Percentiles rank a stretch among this genome's conserved stretches.
These are phyloP conservation scores for Nesogale talazaci DNA, from an alignment of 2,113 vertebrate genomes.

Conservation along the genomic window DNA sequence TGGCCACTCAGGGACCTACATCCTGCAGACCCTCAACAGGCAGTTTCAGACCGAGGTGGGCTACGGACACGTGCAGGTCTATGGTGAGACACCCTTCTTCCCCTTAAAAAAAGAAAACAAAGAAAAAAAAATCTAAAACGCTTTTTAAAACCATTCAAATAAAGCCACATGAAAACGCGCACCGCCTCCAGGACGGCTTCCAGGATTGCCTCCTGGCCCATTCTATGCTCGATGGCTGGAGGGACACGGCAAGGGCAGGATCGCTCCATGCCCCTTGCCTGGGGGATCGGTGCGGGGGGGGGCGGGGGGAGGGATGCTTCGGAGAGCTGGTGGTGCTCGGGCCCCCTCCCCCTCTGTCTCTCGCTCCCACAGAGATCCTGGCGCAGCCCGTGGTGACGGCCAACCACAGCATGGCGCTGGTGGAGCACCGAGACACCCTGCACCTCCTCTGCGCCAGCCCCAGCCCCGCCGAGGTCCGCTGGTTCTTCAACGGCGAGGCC, in stretches of 20 bases:
- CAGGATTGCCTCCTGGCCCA: slow-evolving; percentile 18
- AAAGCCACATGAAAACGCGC: neutral
- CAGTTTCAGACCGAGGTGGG: slow-evolving; percentile 81
- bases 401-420: slow-evolving; percentile 68
- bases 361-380: slow-evolving; percentile 76
- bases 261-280: neutral
- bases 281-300: neutral
- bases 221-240: neutral
- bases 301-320: too few species aligned
- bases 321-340: slow-evolving; percentile 60
- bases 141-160: too few species aligned
- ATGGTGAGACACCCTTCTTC: slow-evolving; percentile 74
- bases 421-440: slow-evolving; percentile 78
- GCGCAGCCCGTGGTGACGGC: slow-evolving; percentile 66
- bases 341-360: slow-evolving; percentile 72
- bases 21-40: slow-evolving; percentile 78
- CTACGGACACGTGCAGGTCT: slow-evolving; percentile 78
- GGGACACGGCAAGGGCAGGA: neutral
- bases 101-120: neutral
- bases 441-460: slow-evolving; percentile 68
- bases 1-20: slow-evolving; percentile 75
- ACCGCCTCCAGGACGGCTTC: slow-evolving; percentile 42
- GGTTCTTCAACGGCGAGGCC: slow-evolving; percentile 75
- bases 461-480: slow-evolving; percentile 66
- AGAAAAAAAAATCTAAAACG: neutral